Evolutionary conservation across 2,888 invertebrate species (phyloP).

Genomic region (Heterodera filipjevi): DNA sequence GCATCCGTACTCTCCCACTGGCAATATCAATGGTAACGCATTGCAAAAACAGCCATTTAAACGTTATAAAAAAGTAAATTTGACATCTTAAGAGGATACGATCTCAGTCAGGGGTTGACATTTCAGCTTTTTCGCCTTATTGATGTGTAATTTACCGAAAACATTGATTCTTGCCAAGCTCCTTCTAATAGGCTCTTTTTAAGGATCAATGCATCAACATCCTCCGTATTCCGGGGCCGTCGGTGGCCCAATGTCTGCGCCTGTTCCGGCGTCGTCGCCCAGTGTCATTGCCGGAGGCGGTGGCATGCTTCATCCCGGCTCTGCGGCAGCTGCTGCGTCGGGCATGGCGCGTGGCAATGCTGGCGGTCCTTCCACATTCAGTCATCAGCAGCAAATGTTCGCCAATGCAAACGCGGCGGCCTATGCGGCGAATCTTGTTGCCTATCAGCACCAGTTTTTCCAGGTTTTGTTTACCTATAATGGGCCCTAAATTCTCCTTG

Average conservation of each 20-base stretch:
- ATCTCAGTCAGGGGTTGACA: too few relatives aligned
- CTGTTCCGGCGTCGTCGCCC: background rate
- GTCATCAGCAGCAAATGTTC: background rate
- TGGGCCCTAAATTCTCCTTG: background rate
- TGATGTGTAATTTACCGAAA: too few relatives aligned
- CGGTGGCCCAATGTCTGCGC: background rate
- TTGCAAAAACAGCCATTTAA: too few relatives aligned
- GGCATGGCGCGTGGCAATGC: background rate
- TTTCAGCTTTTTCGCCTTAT: too few relatives aligned
- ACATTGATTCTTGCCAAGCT: too few relatives aligned
- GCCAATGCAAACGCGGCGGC: background rate
- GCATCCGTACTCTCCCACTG: constrained; percentile 25
- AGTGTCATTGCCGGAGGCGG: background rate
- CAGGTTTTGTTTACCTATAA: background rate
- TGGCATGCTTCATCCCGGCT: background rate
- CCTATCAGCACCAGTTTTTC: constrained; percentile 1
- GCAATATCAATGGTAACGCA: background rate
- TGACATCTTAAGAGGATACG: too few relatives aligned
- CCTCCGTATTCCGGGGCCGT: background rate
- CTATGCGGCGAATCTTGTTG: too few relatives aligned
- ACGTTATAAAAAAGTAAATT: too few relatives aligned
- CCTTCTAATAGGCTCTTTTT: too few relatives aligned
- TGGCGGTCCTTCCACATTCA: background rate
- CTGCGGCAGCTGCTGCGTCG: background rate
- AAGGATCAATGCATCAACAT: background rate